These are phyloP conservation scores for Hydropotes inermis DNA, from an alignment of 2,113 vertebrate genomes.

Conservation along the genomic window DNA sequence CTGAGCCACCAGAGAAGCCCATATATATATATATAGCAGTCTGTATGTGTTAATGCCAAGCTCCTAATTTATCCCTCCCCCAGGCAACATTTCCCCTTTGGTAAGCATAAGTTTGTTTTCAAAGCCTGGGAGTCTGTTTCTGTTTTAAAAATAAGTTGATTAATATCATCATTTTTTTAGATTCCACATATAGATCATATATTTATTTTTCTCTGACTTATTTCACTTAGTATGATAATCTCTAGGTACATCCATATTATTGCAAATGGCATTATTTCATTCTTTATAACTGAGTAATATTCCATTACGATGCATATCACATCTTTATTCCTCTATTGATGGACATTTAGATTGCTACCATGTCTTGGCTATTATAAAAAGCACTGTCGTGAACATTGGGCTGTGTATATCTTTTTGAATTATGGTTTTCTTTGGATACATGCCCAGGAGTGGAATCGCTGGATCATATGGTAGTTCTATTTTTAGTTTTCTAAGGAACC, in stretches of 20 bases:
- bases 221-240: neutral
- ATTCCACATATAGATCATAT: neutral
- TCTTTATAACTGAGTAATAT: neutral
- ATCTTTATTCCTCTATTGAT: neutral
- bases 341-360: neutral
- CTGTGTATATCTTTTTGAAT: neutral
- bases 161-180: neutral
- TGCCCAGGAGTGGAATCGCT: neutral
- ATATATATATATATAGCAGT: neutral
- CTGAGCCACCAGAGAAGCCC: neutral
- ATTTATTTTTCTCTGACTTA: neutral
- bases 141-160: neutral
- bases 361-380: neutral
- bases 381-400: neutral
- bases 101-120: neutral
- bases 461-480: neutral
- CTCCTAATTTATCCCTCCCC: neutral
- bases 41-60: neutral
- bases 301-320: neutral
- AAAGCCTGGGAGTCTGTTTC: neutral
- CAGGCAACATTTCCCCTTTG: neutral
- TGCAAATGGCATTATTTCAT: neutral
- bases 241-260: neutral
- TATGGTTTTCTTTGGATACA: neutral
- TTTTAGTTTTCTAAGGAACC: neutral